Evolutionary conservation across 2,888 invertebrate genomes (phyloP), one percentile per base, ranked within the genome.

Genomic region (Schizaphis graminum): DNA sequence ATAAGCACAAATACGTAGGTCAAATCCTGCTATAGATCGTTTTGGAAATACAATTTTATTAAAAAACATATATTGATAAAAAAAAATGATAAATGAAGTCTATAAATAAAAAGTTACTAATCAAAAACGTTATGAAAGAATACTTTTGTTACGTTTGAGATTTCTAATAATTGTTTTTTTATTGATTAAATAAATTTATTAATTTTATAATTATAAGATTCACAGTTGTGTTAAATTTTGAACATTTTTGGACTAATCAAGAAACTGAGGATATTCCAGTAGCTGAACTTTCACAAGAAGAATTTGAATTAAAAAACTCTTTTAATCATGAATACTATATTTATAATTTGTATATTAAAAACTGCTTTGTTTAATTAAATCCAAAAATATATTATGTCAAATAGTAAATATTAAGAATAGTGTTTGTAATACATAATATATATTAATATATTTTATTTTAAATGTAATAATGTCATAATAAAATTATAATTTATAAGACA

Each of bases 191-290:
- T 0, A 35, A 77, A 35, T 77, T 44, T 44, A 1, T 2, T 57
- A 2, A 11, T 41, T 88, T 93, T 93, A n/a, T n/a, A n/a, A n/a
- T n/a, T n/a, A n/a, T 84, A 56, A 93, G 93, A 56, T 93, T 21
- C 8, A 93, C 93, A 41, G 49, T 93, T n/a, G 93, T 93, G 0
- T n/a, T 61, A 11, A 56, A 93, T 41, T 93, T n/a, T 41, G 44
- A 93, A 89, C 93, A 89, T 49, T 93, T 16, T 56, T 93, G 93
- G 93, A 77, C 56, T 13, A 89, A 89, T 21, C 84, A 93, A 93
- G 89, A 84, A 89, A 93, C 93, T 16, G 7, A 57, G 24, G 77
- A n/a, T 7, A 56, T 93, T n/a, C 89, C 85, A 56, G 93, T 93
- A 11, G 21, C 24, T 28, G 4, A 35, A 77, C 10, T 87, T 13